These are phyloP conservation scores for Anadara kagoshimensis DNA, from an alignment of 1,140 invertebrate species.

Conservation along the genomic window DNA sequence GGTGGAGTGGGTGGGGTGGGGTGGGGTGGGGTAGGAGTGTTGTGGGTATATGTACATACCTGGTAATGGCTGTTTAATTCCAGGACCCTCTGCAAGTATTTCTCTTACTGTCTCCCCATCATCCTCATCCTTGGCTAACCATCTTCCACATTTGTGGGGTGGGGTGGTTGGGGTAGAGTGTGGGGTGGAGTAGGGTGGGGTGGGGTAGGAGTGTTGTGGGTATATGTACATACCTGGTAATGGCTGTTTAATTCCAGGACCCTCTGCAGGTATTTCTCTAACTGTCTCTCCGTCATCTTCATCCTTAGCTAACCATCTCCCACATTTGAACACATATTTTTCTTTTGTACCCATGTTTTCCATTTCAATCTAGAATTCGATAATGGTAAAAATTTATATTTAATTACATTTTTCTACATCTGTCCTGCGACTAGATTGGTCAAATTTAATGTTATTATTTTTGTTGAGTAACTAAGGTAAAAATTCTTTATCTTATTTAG, in stretches of 20 bases:
- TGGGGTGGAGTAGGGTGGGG: neutral
- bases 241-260: slow-evolving; percentile 66
- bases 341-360: slow-evolving; percentile 67
- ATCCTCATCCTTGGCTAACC: slow-evolving; percentile 72
- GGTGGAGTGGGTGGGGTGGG: neutral
- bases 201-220: neutral
- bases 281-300: slow-evolving; percentile 72
- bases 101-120: slow-evolving; percentile 70
- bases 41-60: slow-evolving; percentile 43
- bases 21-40: neutral
- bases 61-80: slow-evolving; percentile 66
- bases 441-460: too few relatives aligned
- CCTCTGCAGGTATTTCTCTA: slow-evolving; percentile 72
- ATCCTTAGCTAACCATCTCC: slow-evolving; percentile 71
- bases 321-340: slow-evolving; percentile 68
- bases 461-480: too few relatives aligned
- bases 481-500: too few relatives aligned
- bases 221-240: slow-evolving; percentile 54
- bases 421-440: too few relatives aligned
- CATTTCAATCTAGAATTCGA: slow-evolving; percentile 66
- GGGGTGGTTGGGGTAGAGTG: too few relatives aligned
- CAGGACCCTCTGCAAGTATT: slow-evolving; percentile 69
- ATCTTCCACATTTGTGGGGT: slow-evolving; percentile 68
- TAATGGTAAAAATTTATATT: too few relatives aligned
- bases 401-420: too few relatives aligned